Evolutionary conservation across 64 coral and sea anemone species (phyloP).

Genomic region (Actinia tenebrosa): DNA sequence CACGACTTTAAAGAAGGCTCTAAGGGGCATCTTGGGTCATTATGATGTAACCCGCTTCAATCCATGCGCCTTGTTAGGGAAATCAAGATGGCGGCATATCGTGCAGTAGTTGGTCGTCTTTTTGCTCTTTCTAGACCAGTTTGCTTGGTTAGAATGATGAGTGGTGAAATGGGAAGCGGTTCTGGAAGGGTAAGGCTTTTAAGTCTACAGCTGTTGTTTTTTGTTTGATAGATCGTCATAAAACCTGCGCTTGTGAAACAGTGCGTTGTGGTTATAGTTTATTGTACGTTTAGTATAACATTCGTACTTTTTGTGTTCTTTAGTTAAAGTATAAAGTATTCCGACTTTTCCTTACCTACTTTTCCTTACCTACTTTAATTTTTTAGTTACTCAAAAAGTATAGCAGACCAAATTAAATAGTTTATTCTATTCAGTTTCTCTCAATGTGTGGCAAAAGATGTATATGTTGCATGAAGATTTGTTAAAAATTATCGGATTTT

Average conservation of each 20-base stretch:
- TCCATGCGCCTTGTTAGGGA: neutral
- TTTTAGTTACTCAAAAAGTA: neutral
- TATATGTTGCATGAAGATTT: neutral
- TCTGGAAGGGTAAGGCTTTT: conserved; percentile 59
- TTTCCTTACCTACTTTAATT: neutral
- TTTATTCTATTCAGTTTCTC: neutral
- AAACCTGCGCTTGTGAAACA: neutral
- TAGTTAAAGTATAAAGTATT: neutral
- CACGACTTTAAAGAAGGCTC: too few relatives aligned
- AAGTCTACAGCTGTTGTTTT: neutral
- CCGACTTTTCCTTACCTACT: neutral
- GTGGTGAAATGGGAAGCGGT: conserved; percentile 84
- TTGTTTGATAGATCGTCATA: neutral
- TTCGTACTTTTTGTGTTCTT: neutral
- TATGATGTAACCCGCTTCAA: neutral
- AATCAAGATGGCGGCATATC: conserved; percentile 10
- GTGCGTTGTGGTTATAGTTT: neutral
- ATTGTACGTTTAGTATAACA: neutral
- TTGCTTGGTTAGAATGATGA: conserved; percentile 41
- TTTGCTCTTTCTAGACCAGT: conserved; percentile 14
- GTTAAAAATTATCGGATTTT: neutral
- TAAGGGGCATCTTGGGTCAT: neutral
- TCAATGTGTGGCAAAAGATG: neutral
- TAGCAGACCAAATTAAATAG: too few relatives aligned
- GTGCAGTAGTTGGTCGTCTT: conserved; percentile 20